Evolutionary conservation across 2,113 vertebrate species (phyloP).

Genomic region (Oryzias melastigma): DNA sequence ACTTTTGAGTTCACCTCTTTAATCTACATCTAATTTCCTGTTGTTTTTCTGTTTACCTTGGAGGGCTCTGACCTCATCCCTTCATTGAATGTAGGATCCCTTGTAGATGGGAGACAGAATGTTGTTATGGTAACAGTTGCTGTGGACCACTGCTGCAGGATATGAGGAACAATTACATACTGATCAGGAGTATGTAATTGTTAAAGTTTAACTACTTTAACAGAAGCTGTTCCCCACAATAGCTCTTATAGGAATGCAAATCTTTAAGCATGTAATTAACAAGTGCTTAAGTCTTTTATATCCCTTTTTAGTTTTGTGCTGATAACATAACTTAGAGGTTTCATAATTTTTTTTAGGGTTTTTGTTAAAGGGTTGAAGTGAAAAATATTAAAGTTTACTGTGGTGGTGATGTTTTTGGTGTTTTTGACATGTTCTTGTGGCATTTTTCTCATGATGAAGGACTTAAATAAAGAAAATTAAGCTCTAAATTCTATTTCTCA

Average conservation of each 20-base stretch:
- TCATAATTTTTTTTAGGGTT: too few relatives aligned
- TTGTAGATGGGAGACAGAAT: background rate
- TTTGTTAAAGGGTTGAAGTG: constrained; percentile 3
- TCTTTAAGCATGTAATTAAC: constrained; percentile 15
- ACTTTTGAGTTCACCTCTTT: background rate
- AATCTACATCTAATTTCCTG: background rate
- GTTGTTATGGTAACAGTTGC: constrained; percentile 4
- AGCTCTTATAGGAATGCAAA: constrained; percentile 5
- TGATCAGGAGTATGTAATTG: constrained; percentile 3
- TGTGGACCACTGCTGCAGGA: background rate
- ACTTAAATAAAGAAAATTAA: too few relatives aligned
- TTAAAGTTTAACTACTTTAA: background rate
- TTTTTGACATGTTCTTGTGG: too few relatives aligned
- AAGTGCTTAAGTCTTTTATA: background rate
- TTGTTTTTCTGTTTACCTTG: constrained; percentile 17
- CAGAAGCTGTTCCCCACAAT: background rate
- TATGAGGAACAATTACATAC: background rate
- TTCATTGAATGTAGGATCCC: background rate
- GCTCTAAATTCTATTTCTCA: too few relatives aligned
- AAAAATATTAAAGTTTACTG: background rate
- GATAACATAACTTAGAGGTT: constrained; percentile 21
- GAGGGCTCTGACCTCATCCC: constrained; percentile 1
- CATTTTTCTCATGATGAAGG: too few relatives aligned
- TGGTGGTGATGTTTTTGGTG: background rate
- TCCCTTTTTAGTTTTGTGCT: constrained; percentile 5